Percentiles rank a stretch among this genome's conserved stretches.
These are phyloP conservation scores for Arnoldichthys spilopterus DNA, from an alignment of 2,797 vertebrate genomes.

Conservation along the genomic window DNA sequence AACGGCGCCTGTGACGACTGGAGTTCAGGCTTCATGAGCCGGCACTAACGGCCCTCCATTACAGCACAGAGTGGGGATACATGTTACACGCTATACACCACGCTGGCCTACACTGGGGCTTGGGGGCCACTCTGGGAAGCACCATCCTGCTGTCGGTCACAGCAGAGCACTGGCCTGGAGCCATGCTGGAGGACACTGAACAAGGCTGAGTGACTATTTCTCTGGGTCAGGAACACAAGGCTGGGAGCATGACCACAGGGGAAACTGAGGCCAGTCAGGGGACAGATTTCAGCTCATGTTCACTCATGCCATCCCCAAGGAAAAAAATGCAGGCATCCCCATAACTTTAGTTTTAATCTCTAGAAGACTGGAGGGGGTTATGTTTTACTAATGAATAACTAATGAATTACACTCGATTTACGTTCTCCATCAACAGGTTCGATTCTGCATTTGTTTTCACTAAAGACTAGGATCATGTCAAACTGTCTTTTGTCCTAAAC, in stretches of 20 bases:
- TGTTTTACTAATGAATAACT: not conserved
- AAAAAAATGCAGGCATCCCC: not conserved
- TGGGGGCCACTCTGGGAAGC: constrained; percentile 1
- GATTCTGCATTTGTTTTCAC: not conserved
- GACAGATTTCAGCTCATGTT: not conserved
- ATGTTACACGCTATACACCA: constrained; percentile 29
- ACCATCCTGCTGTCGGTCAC: not conserved
- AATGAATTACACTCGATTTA: too few relatives aligned
- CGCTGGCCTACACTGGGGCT: not conserved
- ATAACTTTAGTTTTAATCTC: too few relatives aligned
- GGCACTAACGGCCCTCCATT: constrained; percentile 45
- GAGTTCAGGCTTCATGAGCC: constrained; percentile 41
- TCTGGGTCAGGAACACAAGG: not conserved
- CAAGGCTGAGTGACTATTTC: not conserved
- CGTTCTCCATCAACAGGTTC: not conserved
- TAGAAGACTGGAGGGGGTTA: too few relatives aligned
- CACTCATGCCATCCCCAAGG: not conserved
- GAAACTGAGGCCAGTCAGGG: not conserved
- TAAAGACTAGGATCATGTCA: not conserved
- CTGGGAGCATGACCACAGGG: not conserved
- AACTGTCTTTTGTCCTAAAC: not conserved
- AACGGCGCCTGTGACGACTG: constrained; percentile 36
- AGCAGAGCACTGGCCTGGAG: not conserved
- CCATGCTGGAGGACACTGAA: not conserved
- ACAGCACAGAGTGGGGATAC: constrained; percentile 29